Evolutionary conservation across 1,140 invertebrate species (phyloP).

Genomic region (Teleogryllus occipitalis): DNA sequence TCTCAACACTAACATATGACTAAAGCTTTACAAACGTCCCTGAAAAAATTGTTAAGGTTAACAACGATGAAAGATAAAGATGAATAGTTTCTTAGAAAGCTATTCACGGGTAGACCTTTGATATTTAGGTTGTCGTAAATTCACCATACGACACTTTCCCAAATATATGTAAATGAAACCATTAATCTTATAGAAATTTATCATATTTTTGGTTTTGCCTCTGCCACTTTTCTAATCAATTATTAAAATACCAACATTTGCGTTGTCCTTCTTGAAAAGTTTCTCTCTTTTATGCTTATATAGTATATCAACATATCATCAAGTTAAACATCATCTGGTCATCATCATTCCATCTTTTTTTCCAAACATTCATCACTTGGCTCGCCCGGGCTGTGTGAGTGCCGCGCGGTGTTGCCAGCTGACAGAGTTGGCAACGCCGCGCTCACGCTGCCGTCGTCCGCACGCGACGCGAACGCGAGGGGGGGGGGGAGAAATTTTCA

Average conservation of each 20-base stretch:
- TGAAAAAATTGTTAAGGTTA: conserved; percentile 1
- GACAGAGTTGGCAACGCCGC: too few species aligned
- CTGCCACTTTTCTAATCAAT: not conserved
- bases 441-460: too few species aligned
- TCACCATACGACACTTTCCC: not conserved
- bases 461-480: not conserved
- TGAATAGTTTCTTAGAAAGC: not conserved
- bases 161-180: conserved; percentile 5
- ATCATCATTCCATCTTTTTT: not conserved
- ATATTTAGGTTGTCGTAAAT: not conserved
- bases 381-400: too few species aligned
- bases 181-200: conserved; percentile 2
- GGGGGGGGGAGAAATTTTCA: not conserved
- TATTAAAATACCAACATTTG: not conserved
- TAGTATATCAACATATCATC: not conserved
- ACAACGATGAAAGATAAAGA: conserved; percentile 1
- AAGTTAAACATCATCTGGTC: not conserved
- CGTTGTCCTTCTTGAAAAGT: not conserved
- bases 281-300: not conserved
- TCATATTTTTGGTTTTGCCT: not conserved
- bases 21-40: conserved; percentile 3
- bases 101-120: not conserved
- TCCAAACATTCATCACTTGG: not conserved
- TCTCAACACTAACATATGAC: conserved; percentile 1
- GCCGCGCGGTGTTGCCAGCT: too few species aligned